Conservation (phyloP, 2,888 invertebrate genomes). For the Gandaritis pyraliata region DNA sequence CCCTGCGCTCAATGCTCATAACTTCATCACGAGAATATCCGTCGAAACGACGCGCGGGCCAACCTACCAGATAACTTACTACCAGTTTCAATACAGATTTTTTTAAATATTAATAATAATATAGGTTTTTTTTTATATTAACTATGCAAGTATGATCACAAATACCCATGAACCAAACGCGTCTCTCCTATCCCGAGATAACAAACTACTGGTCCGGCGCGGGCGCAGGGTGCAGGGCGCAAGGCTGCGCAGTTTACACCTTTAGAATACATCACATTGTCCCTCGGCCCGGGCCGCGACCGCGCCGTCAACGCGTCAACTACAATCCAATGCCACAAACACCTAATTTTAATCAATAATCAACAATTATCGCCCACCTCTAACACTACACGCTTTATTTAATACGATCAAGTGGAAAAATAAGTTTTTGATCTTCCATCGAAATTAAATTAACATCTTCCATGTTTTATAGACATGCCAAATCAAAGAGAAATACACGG, state of each 20-base stretch:
- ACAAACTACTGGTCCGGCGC: conserved; percentile 65
- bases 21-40: conserved; percentile 40
- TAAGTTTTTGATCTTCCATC: conserved; percentile 80
- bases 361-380: conserved; percentile 83
- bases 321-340: conserved; percentile 79
- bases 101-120: conserved; percentile 66
- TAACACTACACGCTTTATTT: conserved; percentile 80
- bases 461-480: conserved; percentile 69
- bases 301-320: conserved; percentile 50
- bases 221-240: conserved; percentile 48
- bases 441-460: conserved; percentile 75
- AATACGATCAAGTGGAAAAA: conserved; percentile 83
- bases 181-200: conserved; percentile 63
- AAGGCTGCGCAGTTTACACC: conserved; percentile 6
- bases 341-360: conserved; percentile 83
- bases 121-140: conserved; percentile 74
- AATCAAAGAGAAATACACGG: conserved; percentile 72
- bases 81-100: conserved; percentile 67
- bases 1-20: conserved; percentile 39
- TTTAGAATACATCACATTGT: conserved; percentile 42
- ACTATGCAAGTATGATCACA: conserved; percentile 82
- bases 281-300: conserved; percentile 29
- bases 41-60: conserved; percentile 45
- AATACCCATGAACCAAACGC: conserved; percentile 79
- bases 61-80: conserved; percentile 59